Base-by-base conservation (phyloP, 2,888 invertebrate species). In the Dromius quadrimaculatus region DNA sequence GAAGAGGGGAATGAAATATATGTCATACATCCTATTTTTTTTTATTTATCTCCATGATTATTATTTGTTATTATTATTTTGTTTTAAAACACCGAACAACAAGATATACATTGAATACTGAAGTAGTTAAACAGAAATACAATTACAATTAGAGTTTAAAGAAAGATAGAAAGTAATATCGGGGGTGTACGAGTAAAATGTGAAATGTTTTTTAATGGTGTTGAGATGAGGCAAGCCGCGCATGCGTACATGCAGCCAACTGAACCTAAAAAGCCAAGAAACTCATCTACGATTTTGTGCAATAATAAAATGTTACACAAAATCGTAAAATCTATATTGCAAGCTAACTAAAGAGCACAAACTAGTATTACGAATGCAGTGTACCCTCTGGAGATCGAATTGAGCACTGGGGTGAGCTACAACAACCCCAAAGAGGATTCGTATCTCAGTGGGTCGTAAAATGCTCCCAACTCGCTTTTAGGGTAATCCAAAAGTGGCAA, bases 61-160 rank as follows among this genome's bases (percentile, higher is more conserved):
- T 28, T 9, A 11, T 2, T 54, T 28, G 47, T 13, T 54, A 28
- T 54, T 54, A 28, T 28, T 11, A 15, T 6, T 54, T 15, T 59
- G 34, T 59, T 59, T 59, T 59, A 59, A 59, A 20, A 59, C 59
- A 59, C 59, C 59, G 59, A 59, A 59, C 59, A 59, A 59, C 59
- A 59, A 59, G 59, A 59, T 36, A 54, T 36, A 59, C 59, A 59
- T 8, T 20, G 50, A 47, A 36, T 41, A 38, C 38, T 38, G 38
- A 38, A 38, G n/a, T 38, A 59, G 59, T 59, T 59, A 19, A 36
- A 59, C 34, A 59, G n/a, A 36, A 4, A 59, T 6, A 57, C 17
- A 57, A 17, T 36, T 19, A 59, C 17, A 59, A 20, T 36, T 34
- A 59, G 11, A 38, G 15, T 59, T 17, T 59, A 15, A 59, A 59